phyloP scores from a whole-genome alignment of 2,888 invertebrate species.

The Ophioninae sp. region DNA sequence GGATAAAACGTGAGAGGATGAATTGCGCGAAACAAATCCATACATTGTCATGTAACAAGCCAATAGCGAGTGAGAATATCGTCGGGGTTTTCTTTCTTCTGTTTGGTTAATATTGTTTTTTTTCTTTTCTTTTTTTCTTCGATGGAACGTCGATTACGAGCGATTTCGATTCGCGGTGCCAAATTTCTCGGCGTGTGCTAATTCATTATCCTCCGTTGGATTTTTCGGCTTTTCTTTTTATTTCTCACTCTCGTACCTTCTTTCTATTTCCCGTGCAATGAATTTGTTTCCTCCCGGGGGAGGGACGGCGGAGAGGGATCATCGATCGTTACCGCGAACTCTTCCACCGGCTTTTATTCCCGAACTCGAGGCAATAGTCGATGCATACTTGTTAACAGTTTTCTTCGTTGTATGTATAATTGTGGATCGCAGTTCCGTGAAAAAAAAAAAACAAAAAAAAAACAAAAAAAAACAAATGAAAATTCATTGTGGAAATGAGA shows the following conservation, averaged over 20 bases:
- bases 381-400: neutral
- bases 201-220: conserved; percentile 36
- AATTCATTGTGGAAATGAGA: neutral
- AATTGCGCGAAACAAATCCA: conserved; percentile 17
- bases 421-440: conserved; percentile 50
- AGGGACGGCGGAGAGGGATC: neutral
- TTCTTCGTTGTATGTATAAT: neutral
- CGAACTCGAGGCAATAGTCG: neutral
- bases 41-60: conserved; percentile 41
- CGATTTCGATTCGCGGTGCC: conserved; percentile 63
- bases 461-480: neutral
- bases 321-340: conserved; percentile 40
- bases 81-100: neutral
- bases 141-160: conserved; percentile 28
- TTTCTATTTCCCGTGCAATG: conserved; percentile 8
- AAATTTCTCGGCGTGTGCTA: conserved; percentile 60
- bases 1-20: neutral
- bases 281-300: neutral
- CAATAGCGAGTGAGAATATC: conserved; percentile 26
- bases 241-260: conserved; percentile 34
- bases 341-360: conserved; percentile 31
- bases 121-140: neutral
- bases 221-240: conserved; percentile 58
- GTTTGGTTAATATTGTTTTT: no score
- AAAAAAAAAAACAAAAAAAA: conserved; percentile 16